Percentiles rank a stretch among this genome's conserved stretches.
phyloP scores from a whole-genome alignment of 2,113 vertebrate genomes.

The Notarius lentiginosus region DNA sequence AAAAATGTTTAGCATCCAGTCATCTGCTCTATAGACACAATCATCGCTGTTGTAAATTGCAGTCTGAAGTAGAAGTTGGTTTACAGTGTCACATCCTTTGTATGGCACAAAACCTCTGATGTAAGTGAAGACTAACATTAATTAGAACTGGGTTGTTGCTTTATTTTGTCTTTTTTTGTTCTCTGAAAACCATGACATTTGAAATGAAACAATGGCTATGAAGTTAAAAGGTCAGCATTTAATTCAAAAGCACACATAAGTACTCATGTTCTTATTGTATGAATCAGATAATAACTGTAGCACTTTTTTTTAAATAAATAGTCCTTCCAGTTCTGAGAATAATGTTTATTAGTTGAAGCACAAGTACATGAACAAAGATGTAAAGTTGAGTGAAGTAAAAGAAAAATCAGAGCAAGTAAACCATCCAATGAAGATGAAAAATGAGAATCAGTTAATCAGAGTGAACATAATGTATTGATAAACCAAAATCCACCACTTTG shows the following conservation, averaged over 20 bases:
- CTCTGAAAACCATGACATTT: background rate
- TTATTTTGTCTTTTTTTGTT: background rate
- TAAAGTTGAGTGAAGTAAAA: background rate
- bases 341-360: background rate
- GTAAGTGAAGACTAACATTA: background rate
- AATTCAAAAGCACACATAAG: background rate
- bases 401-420: background rate
- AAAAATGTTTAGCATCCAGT: background rate
- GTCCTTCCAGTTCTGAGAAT: background rate
- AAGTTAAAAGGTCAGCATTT: background rate
- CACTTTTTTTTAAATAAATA: background rate
- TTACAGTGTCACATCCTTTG: conserved; percentile 53
- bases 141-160: background rate
- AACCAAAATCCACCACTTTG: background rate
- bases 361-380: background rate
- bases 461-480: background rate
- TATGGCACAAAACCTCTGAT: conserved; percentile 16
- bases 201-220: background rate
- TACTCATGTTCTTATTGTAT: background rate
- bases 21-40: conserved; percentile 9
- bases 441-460: background rate
- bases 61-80: background rate
- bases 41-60: background rate
- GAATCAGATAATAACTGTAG: background rate
- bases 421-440: background rate